Base-by-base conservation (phyloP, 2,113 vertebrate genomes). In the Poeciliopsis occidentalis region DNA sequence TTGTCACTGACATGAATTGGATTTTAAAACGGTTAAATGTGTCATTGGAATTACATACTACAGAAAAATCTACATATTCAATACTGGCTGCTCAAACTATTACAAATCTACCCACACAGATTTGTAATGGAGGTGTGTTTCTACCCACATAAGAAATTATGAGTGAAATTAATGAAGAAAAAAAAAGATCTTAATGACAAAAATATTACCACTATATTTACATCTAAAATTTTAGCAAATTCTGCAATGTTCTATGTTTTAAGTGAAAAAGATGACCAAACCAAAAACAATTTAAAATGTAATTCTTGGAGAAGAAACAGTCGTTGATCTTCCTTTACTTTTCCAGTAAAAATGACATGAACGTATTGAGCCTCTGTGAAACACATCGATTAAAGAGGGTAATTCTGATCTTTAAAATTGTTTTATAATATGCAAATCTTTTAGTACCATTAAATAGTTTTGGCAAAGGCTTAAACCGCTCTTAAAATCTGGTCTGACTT, bases 401-500 rank as follows among this genome's bases (percentile, higher is more conserved):
- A 22, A 54, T 19, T 44, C 41, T 44, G 41, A 44, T 15, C 41
- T 54, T 54, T 22, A 22, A 54, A 54, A 54, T 54, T 22, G 51
- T 24, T 19, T 54, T 54, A 7, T 8, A 54, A 54, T 54, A 5
- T 54, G 51, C 22, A 54, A 54, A 24, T 54, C 51, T 13, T 44
- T 44, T 44, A 44, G 41, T 4, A 17, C 41, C 41, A 15, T 22
- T 8, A 19, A 19, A 4, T 54, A 1, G 19, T 17, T 17, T 11
- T 12, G 39, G 12, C 3, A 54, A 54, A 57, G 8, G 2, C 24
- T 57, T 57, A 7, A n/a, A n/a, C 19, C 22, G 17, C 6, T 24
- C 24, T n/a, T 4, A 57, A 3, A 1, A 57, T 3, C 0, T n/a
- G 1, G n/a, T 8, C 2, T n/a, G 3, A 22, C 19, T n/a, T 8